A percentile compares a stretch with the other conserved stretches of the same genome.
Evolutionary conservation across 2,888 invertebrate genomes (phyloP).

Genomic region (Nomada flava): DNA sequence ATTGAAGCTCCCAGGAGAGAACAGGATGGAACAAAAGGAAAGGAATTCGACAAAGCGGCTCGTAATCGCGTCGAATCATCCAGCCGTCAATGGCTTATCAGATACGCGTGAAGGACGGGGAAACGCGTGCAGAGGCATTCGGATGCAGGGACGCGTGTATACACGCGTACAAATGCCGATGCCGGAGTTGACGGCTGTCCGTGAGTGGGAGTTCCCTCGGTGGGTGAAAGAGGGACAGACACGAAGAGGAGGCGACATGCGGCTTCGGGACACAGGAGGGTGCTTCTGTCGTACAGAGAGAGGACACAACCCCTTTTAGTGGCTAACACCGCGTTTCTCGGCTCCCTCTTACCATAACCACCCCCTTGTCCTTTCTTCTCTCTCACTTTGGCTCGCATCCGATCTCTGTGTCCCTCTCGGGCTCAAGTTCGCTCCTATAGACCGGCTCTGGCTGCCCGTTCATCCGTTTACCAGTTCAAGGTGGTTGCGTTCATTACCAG

Average conservation of each 20-base stretch:
- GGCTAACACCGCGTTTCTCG: slow-evolving; percentile 68
- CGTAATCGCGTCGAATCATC: slow-evolving; percentile 81
- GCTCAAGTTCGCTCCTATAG: slow-evolving; percentile 57
- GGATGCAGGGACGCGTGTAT: slow-evolving; percentile 40
- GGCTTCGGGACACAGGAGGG: slow-evolving; percentile 74
- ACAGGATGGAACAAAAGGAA: neutral
- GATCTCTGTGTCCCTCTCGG: neutral
- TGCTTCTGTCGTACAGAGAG: slow-evolving; percentile 78
- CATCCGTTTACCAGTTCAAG: slow-evolving; percentile 83
- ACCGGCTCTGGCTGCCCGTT: slow-evolving; percentile 75
- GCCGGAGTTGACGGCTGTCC: slow-evolving; percentile 30
- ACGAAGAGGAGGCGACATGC: slow-evolving; percentile 55
- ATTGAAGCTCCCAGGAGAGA: slow-evolving; percentile 37
- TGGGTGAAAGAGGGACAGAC: slow-evolving; percentile 58
- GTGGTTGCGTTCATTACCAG: slow-evolving; percentile 82
- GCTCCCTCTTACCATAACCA: slow-evolving; percentile 51
- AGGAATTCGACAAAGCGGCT: slow-evolving; percentile 67
- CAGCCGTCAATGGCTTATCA: slow-evolving; percentile 77
- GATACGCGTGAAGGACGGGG: slow-evolving; percentile 48
- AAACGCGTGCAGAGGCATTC: slow-evolving; percentile 53
- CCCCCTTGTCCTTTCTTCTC: slow-evolving; percentile 42
- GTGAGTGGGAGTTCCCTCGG: slow-evolving; percentile 34
- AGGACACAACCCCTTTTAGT: slow-evolving; percentile 80
- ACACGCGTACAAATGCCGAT: slow-evolving; percentile 36
- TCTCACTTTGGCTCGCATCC: slow-evolving; percentile 6